A percentile compares a stretch with the other conserved stretches of the same genome.
These are phyloP conservation scores for Drosophila neonasuta DNA, from an alignment of 2,888 invertebrate genomes.

Conservation along the genomic window DNA sequence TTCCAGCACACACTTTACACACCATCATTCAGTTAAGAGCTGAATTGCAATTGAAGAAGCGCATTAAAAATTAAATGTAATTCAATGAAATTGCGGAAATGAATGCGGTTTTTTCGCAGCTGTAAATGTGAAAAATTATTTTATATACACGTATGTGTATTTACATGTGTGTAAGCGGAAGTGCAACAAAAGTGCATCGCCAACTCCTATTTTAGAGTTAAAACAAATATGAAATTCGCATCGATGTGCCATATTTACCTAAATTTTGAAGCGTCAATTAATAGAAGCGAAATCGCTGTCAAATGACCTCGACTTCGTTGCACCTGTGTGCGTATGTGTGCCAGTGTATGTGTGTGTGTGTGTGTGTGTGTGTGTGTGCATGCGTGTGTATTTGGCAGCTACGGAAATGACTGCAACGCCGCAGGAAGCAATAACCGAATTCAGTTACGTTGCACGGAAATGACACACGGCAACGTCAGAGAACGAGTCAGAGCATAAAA, in stretches of 20 bases:
- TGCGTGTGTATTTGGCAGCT: slow-evolving; percentile 51
- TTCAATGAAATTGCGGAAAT: slow-evolving; percentile 67
- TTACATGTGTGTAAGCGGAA: slow-evolving; percentile 19
- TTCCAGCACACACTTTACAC: not conserved
- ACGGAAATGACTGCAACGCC: slow-evolving; percentile 68
- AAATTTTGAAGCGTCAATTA: slow-evolving; percentile 53
- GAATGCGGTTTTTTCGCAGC: slow-evolving; percentile 50
- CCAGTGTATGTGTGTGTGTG: not conserved
- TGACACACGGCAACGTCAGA: slow-evolving; percentile 53
- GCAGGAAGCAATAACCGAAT: slow-evolving; percentile 75
- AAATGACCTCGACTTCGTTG: slow-evolving; percentile 52
- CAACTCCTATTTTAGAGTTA: slow-evolving; percentile 18
- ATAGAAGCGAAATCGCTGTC: slow-evolving; percentile 38
- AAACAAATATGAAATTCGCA: slow-evolving; percentile 41
- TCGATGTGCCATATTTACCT: slow-evolving; percentile 17
- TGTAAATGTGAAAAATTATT: not conserved
- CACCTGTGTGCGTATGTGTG: slow-evolving; percentile 17
- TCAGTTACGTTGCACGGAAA: slow-evolving; percentile 72
- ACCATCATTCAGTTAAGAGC: slow-evolving; percentile 1
- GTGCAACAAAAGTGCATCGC: slow-evolving; percentile 32
- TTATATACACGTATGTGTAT: not conserved
- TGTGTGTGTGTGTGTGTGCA: slow-evolving; percentile 22
- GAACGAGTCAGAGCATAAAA: slow-evolving; percentile 21
- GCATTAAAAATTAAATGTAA: slow-evolving; percentile 64
- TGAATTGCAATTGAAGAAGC: slow-evolving; percentile 18